Evolutionary conservation across 2,113 vertebrate species (phyloP).

Genomic region (Poeciliopsis occidentalis): DNA sequence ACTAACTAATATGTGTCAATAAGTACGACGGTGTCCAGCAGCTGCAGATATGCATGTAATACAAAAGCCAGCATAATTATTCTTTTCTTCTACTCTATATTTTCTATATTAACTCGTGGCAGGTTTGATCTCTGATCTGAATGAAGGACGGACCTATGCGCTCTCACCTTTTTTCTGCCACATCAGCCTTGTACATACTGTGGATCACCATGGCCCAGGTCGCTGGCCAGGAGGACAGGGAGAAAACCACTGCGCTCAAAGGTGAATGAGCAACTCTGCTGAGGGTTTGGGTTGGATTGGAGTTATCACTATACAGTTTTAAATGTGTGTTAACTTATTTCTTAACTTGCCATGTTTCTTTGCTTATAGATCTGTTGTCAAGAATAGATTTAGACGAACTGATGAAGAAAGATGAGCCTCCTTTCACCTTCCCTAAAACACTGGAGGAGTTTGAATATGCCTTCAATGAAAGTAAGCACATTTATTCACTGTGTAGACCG

Average conservation of each 20-base stretch:
- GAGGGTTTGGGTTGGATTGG: not conserved
- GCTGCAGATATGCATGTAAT: not conserved
- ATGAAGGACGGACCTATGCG: constrained; percentile 78
- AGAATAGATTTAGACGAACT: constrained; percentile 97
- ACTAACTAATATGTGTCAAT: not conserved
- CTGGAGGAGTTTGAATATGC: constrained; percentile 96
- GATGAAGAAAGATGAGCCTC: constrained; percentile 99
- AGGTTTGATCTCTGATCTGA: constrained; percentile 47
- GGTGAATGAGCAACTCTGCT: constrained; percentile 74
- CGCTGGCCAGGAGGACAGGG: constrained; percentile 91
- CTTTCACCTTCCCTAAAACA: constrained; percentile 93
- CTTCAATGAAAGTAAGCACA: constrained; percentile 94
- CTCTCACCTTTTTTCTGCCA: constrained; percentile 73
- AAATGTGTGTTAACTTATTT: not conserved
- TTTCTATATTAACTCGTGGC: not conserved
- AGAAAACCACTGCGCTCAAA: constrained; percentile 95
- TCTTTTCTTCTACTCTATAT: not conserved
- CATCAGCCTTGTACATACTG: constrained; percentile 75
- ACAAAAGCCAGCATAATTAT: not conserved
- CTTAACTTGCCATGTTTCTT: not conserved
- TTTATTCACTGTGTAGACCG: not conserved
- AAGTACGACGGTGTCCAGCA: not conserved
- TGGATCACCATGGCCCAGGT: constrained; percentile 90
- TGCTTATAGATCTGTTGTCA: constrained; percentile 89
- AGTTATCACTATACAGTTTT: not conserved